A percentile compares a stretch with the other conserved stretches of the same genome.
These are phyloP conservation scores for Gari tellinella DNA, from an alignment of 2,888 invertebrate genomes.

Conservation along the genomic window DNA sequence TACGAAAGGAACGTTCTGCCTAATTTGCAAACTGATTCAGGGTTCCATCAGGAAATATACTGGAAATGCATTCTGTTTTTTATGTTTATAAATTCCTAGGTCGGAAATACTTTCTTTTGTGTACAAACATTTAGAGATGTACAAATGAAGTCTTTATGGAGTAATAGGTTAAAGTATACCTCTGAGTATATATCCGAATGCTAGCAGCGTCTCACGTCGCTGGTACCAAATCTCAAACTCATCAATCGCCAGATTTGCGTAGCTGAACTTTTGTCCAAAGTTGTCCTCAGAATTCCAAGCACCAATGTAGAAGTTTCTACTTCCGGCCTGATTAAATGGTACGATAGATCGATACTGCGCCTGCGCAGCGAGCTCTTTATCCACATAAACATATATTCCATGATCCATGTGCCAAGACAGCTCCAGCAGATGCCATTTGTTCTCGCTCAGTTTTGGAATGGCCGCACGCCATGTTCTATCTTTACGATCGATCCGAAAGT, in stretches of 20 bases:
- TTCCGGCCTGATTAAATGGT: slow-evolving; percentile 21
- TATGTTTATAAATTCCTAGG: too few relatives aligned
- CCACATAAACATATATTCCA: slow-evolving; percentile 74
- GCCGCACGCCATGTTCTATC: slow-evolving; percentile 67
- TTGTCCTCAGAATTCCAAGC: slow-evolving; percentile 73
- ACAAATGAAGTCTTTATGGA: not conserved
- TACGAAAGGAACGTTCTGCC: too few relatives aligned
- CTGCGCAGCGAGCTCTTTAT: slow-evolving; percentile 67
- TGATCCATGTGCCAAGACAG: slow-evolving; percentile 78
- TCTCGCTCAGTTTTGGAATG: slow-evolving; percentile 57
- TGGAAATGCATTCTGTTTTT: too few relatives aligned
- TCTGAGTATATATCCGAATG: slow-evolving; percentile 76
- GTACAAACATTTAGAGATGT: too few relatives aligned
- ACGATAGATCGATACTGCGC: slow-evolving; percentile 24
- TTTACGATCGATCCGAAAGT: slow-evolving; percentile 63
- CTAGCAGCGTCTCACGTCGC: slow-evolving; percentile 72
- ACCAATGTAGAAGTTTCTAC: slow-evolving; percentile 71
- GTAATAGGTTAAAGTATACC: slow-evolving; percentile 71
- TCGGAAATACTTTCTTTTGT: too few relatives aligned
- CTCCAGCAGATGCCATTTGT: slow-evolving; percentile 81
- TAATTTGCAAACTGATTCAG: too few relatives aligned
- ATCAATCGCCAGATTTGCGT: slow-evolving; percentile 73
- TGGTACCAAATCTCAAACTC: slow-evolving; percentile 80
- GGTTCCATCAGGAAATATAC: too few relatives aligned
- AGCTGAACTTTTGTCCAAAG: slow-evolving; percentile 56